phyloP scores from a whole-genome alignment of 2,113 vertebrate species.

The Pungitius pungitius region DNA sequence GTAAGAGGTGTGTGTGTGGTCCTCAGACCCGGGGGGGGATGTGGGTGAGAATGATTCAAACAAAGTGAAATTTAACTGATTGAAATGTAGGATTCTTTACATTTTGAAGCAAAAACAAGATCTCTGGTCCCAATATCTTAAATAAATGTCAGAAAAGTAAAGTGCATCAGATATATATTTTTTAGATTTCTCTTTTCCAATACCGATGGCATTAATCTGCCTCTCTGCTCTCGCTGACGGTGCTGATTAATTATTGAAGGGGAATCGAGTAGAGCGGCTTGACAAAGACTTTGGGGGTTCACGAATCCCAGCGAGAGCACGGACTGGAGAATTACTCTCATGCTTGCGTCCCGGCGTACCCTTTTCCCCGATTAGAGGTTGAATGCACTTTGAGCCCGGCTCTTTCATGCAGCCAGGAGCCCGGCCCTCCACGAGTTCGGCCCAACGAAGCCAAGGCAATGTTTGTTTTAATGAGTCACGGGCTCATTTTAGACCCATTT shows the following conservation, averaged over 20 bases:
- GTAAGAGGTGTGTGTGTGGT: conserved; percentile 42
- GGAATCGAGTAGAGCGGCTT: conserved; percentile 41
- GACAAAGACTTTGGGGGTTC: conserved; percentile 37
- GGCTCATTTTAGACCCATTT: conserved; percentile 42
- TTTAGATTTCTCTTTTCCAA: not conserved
- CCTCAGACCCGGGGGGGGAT: not conserved
- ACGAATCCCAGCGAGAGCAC: conserved; percentile 20
- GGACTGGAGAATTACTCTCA: conserved; percentile 9
- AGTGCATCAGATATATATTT: not conserved
- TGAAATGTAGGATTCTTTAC: not conserved
- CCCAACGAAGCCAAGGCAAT: conserved; percentile 18
- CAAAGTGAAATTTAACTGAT: not conserved
- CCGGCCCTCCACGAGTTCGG: conserved; percentile 8
- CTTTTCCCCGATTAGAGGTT: not conserved
- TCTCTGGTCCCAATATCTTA: not conserved
- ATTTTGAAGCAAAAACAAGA: not conserved
- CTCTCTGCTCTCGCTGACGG: conserved; percentile 38
- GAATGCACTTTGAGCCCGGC: conserved; percentile 33
- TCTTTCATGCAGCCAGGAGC: conserved; percentile 27
- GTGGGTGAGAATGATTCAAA: too few relatives aligned
- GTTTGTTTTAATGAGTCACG: conserved; percentile 72
- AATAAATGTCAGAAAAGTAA: not conserved
- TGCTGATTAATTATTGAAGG: conserved; percentile 62
- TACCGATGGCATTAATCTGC: not conserved
- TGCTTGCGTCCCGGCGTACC: conserved; percentile 7